phyloP scores from a whole-genome alignment of 2,113 vertebrate genomes.

The Gymnarchus niloticus region DNA sequence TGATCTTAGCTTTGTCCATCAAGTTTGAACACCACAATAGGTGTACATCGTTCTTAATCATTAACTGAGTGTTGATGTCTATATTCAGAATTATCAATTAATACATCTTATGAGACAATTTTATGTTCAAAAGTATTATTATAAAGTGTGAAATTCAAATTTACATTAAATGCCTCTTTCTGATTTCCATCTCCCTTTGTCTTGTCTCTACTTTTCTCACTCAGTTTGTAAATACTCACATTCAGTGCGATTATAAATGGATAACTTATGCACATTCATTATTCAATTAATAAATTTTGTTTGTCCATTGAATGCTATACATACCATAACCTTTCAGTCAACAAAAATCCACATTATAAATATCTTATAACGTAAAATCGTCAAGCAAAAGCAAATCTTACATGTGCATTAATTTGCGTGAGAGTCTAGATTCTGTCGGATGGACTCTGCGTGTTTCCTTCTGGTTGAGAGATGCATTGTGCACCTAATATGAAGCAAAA shows the following conservation, averaged over 20 bases:
- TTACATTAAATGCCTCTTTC: not conserved
- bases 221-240: too few relatives aligned
- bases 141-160: not conserved
- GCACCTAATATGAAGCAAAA: constrained; percentile 39
- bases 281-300: not conserved
- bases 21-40: not conserved
- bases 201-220: not conserved
- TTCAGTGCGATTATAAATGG: not conserved
- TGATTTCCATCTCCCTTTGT: not conserved
- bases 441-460: constrained; percentile 34
- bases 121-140: not conserved
- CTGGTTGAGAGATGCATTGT: constrained; percentile 43
- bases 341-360: not conserved
- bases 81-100: not conserved
- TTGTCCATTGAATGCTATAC: not conserved
- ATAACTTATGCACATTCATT: not conserved
- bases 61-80: not conserved
- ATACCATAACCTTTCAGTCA: not conserved
- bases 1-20: not conserved
- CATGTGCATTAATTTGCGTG: not conserved
- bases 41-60: not conserved
- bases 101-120: not conserved
- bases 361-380: not conserved
- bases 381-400: not conserved
- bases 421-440: not conserved